Conservation (phyloP, 2,113 vertebrate genomes). For the Dicrurus megarhynchus region DNA sequence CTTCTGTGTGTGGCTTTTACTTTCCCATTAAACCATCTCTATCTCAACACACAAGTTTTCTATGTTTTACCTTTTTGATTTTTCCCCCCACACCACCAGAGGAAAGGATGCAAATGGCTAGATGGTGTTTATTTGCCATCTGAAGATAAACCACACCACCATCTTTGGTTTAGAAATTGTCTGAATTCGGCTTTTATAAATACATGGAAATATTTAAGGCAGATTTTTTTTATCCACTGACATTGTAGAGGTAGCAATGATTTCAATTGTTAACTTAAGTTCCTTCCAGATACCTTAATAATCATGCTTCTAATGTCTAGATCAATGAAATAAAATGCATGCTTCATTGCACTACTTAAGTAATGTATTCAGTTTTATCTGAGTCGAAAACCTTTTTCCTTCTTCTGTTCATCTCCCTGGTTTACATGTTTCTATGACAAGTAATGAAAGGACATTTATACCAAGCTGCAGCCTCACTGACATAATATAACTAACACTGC, state of each 20-base stretch:
- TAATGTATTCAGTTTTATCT: neutral
- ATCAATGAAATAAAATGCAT: neutral
- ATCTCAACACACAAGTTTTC: neutral
- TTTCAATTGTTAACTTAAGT: neutral
- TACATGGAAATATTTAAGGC: neutral
- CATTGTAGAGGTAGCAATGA: neutral
- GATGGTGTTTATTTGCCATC: neutral
- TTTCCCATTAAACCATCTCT: neutral
- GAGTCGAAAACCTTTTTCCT: neutral
- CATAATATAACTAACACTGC: neutral
- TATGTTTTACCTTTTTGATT: neutral
- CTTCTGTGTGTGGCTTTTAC: neutral
- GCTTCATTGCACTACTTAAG: neutral
- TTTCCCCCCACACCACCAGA: accelerated
- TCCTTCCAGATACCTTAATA: neutral
- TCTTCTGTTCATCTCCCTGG: neutral
- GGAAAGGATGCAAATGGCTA: neutral
- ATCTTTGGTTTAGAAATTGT: neutral
- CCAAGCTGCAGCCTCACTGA: neutral
- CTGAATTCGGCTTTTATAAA: neutral
- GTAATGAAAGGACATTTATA: neutral
- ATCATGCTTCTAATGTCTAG: neutral
- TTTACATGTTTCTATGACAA: neutral
- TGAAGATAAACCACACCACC: neutral
- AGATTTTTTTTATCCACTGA: neutral